phyloP scores from a whole-genome alignment of 2,888 invertebrate species.

The Ephialtes manifestator region DNA sequence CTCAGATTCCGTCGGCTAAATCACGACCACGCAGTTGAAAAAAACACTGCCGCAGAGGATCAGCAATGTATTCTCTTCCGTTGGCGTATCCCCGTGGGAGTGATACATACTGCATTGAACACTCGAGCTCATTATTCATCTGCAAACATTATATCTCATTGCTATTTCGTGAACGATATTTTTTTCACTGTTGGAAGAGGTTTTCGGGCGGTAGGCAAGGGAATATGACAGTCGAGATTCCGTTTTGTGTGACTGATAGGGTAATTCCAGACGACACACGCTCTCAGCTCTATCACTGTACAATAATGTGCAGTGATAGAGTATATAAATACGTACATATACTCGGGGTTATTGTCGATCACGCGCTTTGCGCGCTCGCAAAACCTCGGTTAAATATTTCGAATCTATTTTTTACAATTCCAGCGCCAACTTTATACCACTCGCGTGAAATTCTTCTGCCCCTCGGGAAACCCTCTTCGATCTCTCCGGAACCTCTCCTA shows the following conservation, averaged over 20 bases:
- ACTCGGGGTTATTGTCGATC: no score
- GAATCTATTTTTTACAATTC: no score
- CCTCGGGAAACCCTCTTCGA: no score
- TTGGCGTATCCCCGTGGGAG: slow-evolving; percentile 13
- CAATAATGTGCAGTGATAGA: not conserved
- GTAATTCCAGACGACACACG: not conserved
- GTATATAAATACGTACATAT: no score
- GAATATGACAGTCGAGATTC: not conserved
- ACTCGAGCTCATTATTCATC: slow-evolving; percentile 31
- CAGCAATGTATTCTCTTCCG: slow-evolving; percentile 13
- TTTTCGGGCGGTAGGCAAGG: not conserved
- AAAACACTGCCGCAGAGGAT: not conserved
- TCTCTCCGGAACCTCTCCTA: no score
- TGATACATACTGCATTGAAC: slow-evolving; percentile 11
- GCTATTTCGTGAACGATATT: slow-evolving; percentile 14
- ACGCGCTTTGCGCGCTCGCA: no score
- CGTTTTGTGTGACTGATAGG: not conserved
- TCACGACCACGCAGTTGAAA: slow-evolving; percentile 4
- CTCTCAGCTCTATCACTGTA: not conserved
- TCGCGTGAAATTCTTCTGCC: no score
- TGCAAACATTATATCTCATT: slow-evolving; percentile 16
- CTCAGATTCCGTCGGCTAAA: slow-evolving; percentile 9
- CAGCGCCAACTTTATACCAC: no score
- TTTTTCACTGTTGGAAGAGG: not conserved
- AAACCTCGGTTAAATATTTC: no score